Base-by-base conservation (phyloP, 2,113 vertebrate genomes). In the Ophthalmolycus amberensis region DNA sequence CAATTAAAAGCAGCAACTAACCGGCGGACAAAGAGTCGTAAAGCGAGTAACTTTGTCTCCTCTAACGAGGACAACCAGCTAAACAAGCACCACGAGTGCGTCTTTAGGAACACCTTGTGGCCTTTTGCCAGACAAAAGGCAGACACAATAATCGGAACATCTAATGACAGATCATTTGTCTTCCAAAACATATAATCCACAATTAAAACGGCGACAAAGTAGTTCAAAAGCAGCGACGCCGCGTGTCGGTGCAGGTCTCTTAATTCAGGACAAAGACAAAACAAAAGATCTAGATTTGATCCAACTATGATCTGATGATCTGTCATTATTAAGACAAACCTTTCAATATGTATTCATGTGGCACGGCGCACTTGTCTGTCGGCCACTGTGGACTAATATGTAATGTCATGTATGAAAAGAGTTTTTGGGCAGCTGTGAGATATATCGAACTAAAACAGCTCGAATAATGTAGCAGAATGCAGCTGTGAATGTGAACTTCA, bases 1-100 rank as follows among this genome's bases (percentile, higher is more conserved):
- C n/a, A 42, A 74, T 29, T 48, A 29, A 25, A 62, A 77, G 27
- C 34, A n/a, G 22, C 54, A 76, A 59, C 60, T 38, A 54, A 29
- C 38, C 25, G 37, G 69, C 37, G 40, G 25, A 42, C 4, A 15
- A 16, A n/a, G 62, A 20, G n/a, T 8, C 11, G 3, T 38, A 5
- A 44, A n/a, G n/a, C 52, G 22, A 14, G n/a, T 11, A 18, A 5
- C 6, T 25, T 46, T 12, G 42, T 62, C 20, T 63, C 25, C 16
- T 62, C 25, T n/a, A 32, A 56, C 0, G 40, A 62, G 50, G 58
- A 3, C 2, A 3, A 3, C 20, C 54, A 50, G 42, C 32, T 38
- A 27, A 29, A 22, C 15, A 12, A 16, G 25, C 27, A 42, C 14
- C 62, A 22, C 16, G 20, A 4, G 20, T 1, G 20, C 25, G 11